Evolutionary conservation across 2,888 invertebrate species (phyloP).

Genomic region (Megastigmus dorsalis): DNA sequence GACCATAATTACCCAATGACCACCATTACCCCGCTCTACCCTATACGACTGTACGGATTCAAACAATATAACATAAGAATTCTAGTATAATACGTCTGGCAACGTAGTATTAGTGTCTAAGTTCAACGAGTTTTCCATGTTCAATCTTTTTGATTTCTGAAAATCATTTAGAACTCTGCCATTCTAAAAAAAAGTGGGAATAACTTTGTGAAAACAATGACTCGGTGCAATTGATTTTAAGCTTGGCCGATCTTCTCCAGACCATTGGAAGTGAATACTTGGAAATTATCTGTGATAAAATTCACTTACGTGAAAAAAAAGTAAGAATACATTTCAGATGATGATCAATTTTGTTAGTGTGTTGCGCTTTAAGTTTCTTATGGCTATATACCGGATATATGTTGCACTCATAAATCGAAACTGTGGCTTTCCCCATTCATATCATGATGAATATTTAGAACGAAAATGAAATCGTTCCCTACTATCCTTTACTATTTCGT

Average conservation of each 20-base stretch:
- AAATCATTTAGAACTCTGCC: not conserved
- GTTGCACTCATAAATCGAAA: not conserved
- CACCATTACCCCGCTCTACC: too few species aligned
- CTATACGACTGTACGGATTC: not conserved
- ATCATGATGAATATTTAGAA: slow-evolving; percentile 21
- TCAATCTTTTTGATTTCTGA: not conserved
- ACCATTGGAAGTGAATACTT: slow-evolving; percentile 38
- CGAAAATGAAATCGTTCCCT: slow-evolving; percentile 13
- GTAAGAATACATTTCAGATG: not conserved
- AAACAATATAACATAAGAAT: not conserved
- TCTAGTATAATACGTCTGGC: not conserved
- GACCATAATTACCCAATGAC: too few species aligned
- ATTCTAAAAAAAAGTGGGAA: not conserved
- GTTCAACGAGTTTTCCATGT: too few species aligned
- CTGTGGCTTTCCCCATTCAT: not conserved
- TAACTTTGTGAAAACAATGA: slow-evolving; percentile 40
- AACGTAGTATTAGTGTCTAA: not conserved
- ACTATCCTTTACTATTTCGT: not conserved
- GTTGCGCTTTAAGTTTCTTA: not conserved
- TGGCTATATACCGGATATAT: not conserved
- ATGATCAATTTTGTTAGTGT: slow-evolving; percentile 11
- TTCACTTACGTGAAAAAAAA: slow-evolving; percentile 17
- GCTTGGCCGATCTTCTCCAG: slow-evolving; percentile 26
- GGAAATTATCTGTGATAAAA: slow-evolving; percentile 59
- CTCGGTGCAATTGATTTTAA: slow-evolving; percentile 42